A percentile compares a stretch with the other conserved stretches of the same genome.
phyloP scores from a whole-genome alignment of 1,140 invertebrate genomes.

The Apolygus lucorum region DNA sequence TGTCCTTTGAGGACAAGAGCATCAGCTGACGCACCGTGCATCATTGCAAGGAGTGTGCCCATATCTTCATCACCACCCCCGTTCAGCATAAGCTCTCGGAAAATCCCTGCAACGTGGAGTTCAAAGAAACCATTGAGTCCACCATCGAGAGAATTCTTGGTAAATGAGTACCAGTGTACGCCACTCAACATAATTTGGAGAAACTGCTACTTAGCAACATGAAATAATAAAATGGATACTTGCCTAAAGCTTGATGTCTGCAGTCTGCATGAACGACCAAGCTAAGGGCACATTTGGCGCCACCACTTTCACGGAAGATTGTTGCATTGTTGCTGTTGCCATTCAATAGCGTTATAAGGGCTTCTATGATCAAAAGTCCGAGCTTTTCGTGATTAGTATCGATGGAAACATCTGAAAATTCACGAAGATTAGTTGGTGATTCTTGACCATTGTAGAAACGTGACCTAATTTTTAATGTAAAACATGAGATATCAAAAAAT shows the following conservation, averaged over 20 bases:
- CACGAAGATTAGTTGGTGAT: too few species aligned
- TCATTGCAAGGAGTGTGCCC: constrained; percentile 78
- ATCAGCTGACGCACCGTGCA: constrained; percentile 75
- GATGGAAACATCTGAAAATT: constrained; percentile 44
- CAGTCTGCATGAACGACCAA: constrained; percentile 80
- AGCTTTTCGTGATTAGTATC: constrained; percentile 62
- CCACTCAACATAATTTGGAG: too few species aligned
- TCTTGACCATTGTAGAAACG: background rate
- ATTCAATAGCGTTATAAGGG: constrained; percentile 66
- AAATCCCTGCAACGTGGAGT: constrained; percentile 46
- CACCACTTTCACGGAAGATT: constrained; percentile 86
- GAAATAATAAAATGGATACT: constrained; percentile 28
- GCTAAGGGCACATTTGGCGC: constrained; percentile 81
- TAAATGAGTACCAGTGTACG: too few species aligned
- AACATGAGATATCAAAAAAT: background rate
- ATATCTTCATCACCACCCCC: constrained; percentile 92
- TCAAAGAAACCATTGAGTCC: background rate
- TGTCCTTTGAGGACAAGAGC: constrained; percentile 78
- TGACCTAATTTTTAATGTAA: background rate
- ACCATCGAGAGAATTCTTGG: background rate
- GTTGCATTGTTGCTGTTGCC: constrained; percentile 80
- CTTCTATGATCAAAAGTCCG: constrained; percentile 78
- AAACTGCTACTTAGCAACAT: background rate
- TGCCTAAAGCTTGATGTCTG: constrained; percentile 65
- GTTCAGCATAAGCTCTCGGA: constrained; percentile 80